phyloP scores from a whole-genome alignment of 2,113 vertebrate species.

The Daubentonia madagascariensis region DNA sequence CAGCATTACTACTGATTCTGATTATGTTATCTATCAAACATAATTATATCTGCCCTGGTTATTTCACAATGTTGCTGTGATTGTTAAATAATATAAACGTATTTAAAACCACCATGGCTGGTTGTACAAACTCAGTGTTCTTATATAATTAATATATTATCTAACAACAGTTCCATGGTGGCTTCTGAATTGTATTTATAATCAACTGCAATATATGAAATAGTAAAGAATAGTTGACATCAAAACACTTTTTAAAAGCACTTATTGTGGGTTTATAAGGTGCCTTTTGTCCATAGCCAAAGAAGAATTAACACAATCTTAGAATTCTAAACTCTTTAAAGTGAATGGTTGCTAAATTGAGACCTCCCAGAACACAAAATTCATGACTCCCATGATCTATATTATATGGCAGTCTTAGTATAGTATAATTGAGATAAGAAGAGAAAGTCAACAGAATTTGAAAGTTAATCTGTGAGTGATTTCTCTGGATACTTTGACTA shows the following conservation, averaged over 20 bases:
- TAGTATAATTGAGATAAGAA: not conserved
- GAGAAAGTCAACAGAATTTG: not conserved
- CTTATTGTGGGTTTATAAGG: not conserved
- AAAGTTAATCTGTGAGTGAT: not conserved
- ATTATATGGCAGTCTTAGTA: not conserved
- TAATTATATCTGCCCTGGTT: not conserved
- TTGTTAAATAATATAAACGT: slow-evolving; percentile 9
- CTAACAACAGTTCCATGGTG: not conserved
- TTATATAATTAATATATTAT: not conserved
- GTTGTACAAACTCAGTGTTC: not conserved
- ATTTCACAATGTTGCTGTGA: not conserved
- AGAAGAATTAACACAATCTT: slow-evolving; percentile 22
- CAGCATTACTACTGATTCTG: not conserved
- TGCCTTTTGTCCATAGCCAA: not conserved
- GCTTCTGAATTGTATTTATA: slow-evolving; percentile 34
- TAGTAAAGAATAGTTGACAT: not conserved
- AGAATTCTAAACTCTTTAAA: slow-evolving; percentile 31
- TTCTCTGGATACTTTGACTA: not conserved
- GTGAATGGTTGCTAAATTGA: not conserved
- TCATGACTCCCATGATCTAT: not conserved
- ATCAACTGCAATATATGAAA: not conserved
- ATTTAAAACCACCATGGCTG: not conserved
- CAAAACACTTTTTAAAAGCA: not conserved
- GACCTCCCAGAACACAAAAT: not conserved
- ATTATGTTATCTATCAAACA: not conserved